A percentile compares a stretch with the other conserved stretches of the same genome.
These are phyloP conservation scores for Heteromurus nitidus DNA, from an alignment of 2,888 invertebrate genomes.

Conservation along the genomic window DNA sequence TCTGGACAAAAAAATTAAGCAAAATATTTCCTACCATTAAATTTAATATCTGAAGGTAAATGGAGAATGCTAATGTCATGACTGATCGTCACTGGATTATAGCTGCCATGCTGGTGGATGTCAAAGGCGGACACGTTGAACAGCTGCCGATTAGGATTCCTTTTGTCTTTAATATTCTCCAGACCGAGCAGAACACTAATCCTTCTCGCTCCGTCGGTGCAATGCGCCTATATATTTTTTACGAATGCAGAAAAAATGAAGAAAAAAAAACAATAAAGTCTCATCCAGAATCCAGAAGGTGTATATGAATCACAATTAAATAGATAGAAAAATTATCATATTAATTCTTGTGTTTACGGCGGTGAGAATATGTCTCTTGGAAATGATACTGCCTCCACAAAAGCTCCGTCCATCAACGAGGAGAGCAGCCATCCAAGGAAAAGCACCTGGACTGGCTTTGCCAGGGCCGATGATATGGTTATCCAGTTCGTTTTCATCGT, in stretches of 20 bases:
- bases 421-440: constrained; percentile 73
- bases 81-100: constrained; percentile 72
- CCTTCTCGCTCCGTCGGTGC: constrained; percentile 70
- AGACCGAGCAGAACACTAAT: constrained; percentile 70
- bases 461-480: constrained; percentile 68
- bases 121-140: constrained; percentile 70
- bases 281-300: background rate
- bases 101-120: constrained; percentile 71
- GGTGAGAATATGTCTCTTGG: constrained; percentile 60
- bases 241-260: background rate
- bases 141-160: constrained; percentile 64
- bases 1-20: background rate
- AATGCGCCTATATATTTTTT: constrained; percentile 66
- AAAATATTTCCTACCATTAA: constrained; percentile 58
- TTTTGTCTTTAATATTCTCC: constrained; percentile 68
- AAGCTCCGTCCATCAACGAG: constrained; percentile 71
- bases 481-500: constrained; percentile 30
- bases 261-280: background rate
- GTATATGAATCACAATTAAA: too few species aligned
- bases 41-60: constrained; percentile 67
- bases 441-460: constrained; percentile 65
- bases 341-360: too few species aligned
- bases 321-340: too few species aligned
- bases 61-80: constrained; percentile 71
- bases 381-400: constrained; percentile 65